phyloP scores from a whole-genome alignment of 2,797 vertebrate species.

The Hippocampus kuda region DNA sequence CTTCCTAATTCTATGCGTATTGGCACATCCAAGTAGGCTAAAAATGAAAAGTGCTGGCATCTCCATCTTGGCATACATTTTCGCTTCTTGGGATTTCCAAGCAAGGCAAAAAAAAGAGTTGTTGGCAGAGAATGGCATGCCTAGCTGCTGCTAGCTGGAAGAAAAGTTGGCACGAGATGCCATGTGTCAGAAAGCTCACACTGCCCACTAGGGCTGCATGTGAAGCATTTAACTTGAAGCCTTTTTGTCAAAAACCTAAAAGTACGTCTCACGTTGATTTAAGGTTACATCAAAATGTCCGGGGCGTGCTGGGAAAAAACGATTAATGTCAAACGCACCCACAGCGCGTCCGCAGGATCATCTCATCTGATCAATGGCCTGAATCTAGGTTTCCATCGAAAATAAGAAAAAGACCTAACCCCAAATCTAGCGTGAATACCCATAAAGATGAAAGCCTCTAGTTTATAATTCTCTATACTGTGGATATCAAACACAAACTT shows the following conservation, averaged over 20 bases:
- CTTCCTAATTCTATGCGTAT: conserved; percentile 34
- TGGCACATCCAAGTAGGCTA: conserved; percentile 47
- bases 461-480: conserved; percentile 63
- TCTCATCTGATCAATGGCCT: conserved; percentile 35
- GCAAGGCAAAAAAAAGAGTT: conserved; percentile 54
- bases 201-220: conserved; percentile 28
- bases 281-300: conserved; percentile 25
- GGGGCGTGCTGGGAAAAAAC: conserved; percentile 20
- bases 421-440: conserved; percentile 65
- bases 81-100: conserved; percentile 58
- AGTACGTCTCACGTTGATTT: conserved; percentile 13
- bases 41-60: conserved; percentile 55
- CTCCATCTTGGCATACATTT: conserved; percentile 48
- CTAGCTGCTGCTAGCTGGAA: conserved; percentile 54
- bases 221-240: conserved; percentile 39
- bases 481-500: conserved; percentile 62
- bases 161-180: conserved; percentile 44
- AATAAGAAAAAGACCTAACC: conserved; percentile 43
- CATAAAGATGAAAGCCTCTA: conserved; percentile 62
- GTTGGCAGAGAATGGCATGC: conserved; percentile 55
- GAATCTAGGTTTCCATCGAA: conserved; percentile 41
- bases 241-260: conserved; percentile 35
- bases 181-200: conserved; percentile 45
- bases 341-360: conserved; percentile 32
- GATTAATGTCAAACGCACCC: conserved; percentile 23